These are phyloP conservation scores for Corydoras sp. DNA, from an alignment of 2,113 vertebrate species.

Conservation along the genomic window DNA sequence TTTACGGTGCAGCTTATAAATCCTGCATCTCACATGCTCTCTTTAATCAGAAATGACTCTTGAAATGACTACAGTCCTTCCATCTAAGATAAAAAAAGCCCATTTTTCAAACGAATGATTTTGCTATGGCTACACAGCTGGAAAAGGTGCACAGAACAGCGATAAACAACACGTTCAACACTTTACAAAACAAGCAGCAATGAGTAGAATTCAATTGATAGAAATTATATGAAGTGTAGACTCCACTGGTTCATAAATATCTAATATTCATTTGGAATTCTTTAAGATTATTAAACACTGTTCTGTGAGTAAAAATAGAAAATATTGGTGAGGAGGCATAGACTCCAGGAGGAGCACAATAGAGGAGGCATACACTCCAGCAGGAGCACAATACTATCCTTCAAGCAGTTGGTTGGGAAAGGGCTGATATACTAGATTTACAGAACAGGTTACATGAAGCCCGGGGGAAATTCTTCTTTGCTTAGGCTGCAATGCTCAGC, in stretches of 20 bases:
- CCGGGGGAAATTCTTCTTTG: constrained; percentile 1
- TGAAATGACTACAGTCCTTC: constrained; percentile 8
- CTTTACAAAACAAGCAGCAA: not conserved
- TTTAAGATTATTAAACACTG: not conserved
- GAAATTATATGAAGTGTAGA: no score
- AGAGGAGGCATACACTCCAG: not conserved
- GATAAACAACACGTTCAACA: not conserved
- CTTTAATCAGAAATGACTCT: constrained; percentile 30
- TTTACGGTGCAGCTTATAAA: constrained; percentile 6
- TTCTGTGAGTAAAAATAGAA: not conserved
- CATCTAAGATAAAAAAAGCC: constrained; percentile 4
- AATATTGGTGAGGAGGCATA: not conserved
- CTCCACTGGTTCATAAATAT: not conserved
- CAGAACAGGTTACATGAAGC: not conserved
- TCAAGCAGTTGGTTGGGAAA: not conserved
- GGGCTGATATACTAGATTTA: not conserved
- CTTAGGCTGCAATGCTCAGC: constrained; percentile 13
- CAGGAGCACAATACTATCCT: not conserved
- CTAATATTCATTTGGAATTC: constrained; percentile 1
- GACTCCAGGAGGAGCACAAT: not conserved
- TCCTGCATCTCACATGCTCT: not conserved
- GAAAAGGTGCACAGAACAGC: constrained; percentile 23
- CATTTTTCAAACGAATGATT: constrained; percentile 20
- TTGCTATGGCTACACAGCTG: constrained; percentile 19
- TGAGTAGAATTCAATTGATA: no score